Evolutionary conservation across 2,113 vertebrate genomes (phyloP).

Genomic region (Oophaga pumilio): DNA sequence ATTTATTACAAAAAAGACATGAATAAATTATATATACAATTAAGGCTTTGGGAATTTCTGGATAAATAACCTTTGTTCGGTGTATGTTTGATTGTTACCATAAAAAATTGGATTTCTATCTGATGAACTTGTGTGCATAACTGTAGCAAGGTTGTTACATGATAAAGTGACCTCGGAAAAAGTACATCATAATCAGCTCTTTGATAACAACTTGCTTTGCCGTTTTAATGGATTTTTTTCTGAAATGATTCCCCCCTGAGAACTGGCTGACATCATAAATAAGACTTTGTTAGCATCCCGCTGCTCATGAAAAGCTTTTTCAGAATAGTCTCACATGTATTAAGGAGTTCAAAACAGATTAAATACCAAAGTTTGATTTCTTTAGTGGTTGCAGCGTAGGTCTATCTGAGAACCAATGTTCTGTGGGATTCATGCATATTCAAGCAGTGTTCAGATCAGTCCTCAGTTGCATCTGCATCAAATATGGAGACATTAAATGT

Average conservation of each 20-base stretch:
- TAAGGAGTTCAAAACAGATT: slow-evolving; percentile 40
- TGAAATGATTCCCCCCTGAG: slow-evolving; percentile 10
- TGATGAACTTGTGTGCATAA: slow-evolving; percentile 3
- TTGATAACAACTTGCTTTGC: slow-evolving; percentile 19
- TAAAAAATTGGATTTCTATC: neutral
- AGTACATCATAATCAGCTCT: slow-evolving; percentile 11
- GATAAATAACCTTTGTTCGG: neutral
- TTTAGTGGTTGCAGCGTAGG: neutral
- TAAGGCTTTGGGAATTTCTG: neutral
- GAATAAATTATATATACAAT: neutral
- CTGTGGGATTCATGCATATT: slow-evolving; percentile 38
- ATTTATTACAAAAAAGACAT: too few relatives aligned
- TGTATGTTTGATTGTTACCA: neutral
- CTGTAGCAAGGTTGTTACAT: neutral
- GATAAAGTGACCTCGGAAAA: slow-evolving; percentile 32
- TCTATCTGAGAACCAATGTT: slow-evolving; percentile 30
- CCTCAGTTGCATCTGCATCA: slow-evolving; percentile 24
- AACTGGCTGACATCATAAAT: slow-evolving; percentile 42
- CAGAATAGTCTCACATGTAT: slow-evolving; percentile 32
- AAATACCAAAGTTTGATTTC: slow-evolving; percentile 39
- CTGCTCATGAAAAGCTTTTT: slow-evolving; percentile 44
- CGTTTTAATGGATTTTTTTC: slow-evolving; percentile 36
- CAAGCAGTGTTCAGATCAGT: slow-evolving; percentile 9
- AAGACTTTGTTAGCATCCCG: slow-evolving; percentile 30
- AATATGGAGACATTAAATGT: slow-evolving; percentile 31